Conservation (phyloP, 92 coral and sea anemone species). For the Epizoanthus rinbou region DNA sequence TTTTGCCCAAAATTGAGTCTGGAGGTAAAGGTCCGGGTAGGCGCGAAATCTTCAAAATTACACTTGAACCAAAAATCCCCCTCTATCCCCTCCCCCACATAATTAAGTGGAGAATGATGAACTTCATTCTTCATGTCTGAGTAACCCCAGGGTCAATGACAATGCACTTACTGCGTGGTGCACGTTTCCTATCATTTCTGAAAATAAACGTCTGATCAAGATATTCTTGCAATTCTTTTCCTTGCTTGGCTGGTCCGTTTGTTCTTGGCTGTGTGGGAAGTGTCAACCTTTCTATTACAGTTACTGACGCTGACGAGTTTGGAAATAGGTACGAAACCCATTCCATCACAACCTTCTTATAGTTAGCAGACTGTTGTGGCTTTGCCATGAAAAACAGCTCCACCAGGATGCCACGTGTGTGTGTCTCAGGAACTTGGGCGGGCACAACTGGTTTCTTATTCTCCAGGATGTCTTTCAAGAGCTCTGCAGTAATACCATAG, state of each 20-base stretch:
- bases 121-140: no score
- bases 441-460: neutral
- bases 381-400: neutral
- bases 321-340: slow-evolving; percentile 11
- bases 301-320: neutral
- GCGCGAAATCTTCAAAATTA: no score
- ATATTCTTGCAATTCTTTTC: neutral
- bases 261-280: neutral
- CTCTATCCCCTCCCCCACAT: no score
- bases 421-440: slow-evolving; percentile 1
- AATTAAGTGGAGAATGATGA: no score
- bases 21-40: no score
- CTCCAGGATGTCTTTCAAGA: neutral
- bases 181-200: neutral
- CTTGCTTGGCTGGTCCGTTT: neutral
- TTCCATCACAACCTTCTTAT: neutral
- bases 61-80: no score
- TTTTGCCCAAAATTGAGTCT: no score
- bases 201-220: neutral
- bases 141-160: no score
- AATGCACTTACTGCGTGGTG: neutral
- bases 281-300: neutral
- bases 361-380: neutral
- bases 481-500: neutral
- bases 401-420: slow-evolving; percentile 2